Conservation (phyloP, 2,888 invertebrate species). For the Danaus chrysippus region DNA sequence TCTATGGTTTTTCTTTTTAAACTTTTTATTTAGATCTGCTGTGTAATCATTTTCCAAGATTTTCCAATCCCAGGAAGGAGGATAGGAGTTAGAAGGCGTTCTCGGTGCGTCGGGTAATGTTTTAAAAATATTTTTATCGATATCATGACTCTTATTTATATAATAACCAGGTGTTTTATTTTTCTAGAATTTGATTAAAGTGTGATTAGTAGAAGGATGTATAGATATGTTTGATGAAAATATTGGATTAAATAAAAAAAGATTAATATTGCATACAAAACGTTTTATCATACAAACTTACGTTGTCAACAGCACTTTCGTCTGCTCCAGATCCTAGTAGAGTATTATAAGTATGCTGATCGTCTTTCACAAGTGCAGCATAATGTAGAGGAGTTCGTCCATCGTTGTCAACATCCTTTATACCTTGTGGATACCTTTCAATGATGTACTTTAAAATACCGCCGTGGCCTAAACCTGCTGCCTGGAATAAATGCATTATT, state of each 20-base stretch:
- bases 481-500: conserved; percentile 65
- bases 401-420: conserved; percentile 86
- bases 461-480: conserved; percentile 88
- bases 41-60: conserved; percentile 77
- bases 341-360: conserved; percentile 86
- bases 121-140: conserved; percentile 85
- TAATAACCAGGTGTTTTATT: conserved; percentile 90
- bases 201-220: background rate
- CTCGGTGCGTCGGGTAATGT: conserved; percentile 90
- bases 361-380: conserved; percentile 89
- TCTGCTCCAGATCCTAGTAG: conserved; percentile 91
- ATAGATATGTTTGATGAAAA: conserved; percentile 9
- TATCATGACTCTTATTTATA: conserved; percentile 85
- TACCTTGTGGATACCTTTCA: conserved; percentile 83
- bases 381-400: conserved; percentile 94
- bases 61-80: conserved; percentile 86
- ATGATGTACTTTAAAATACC: conserved; percentile 87
- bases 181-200: conserved; percentile 78
- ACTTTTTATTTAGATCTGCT: conserved; percentile 65
- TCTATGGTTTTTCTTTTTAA: conserved; percentile 59
- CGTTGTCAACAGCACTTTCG: conserved; percentile 90
- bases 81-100: conserved; percentile 84
- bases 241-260: background rate
- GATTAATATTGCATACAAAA: background rate
- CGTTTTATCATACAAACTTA: conserved; percentile 64